Conservation (phyloP, 2,888 invertebrate genomes). For the Caenorhabditis angaria region DNA sequence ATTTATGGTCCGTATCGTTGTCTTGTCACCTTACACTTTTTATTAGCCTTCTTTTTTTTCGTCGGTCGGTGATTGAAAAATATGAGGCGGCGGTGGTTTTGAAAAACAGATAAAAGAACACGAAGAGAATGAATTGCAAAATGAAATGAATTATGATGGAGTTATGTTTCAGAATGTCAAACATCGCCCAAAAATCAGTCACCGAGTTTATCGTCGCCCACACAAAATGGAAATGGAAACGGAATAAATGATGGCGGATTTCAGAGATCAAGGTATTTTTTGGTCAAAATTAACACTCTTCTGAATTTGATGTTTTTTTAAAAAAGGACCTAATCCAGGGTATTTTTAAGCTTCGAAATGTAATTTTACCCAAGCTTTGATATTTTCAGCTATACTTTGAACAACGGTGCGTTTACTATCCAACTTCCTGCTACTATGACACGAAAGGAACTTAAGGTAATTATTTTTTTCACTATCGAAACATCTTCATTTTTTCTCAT, state of each 20-base stretch:
- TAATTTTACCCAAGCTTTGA: too few species aligned
- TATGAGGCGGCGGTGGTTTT: neutral
- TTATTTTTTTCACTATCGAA: neutral
- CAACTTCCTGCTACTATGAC: constrained; percentile 45
- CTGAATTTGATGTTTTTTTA: too few species aligned
- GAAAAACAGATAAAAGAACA: too few species aligned
- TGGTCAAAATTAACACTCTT: too few species aligned
- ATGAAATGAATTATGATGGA: neutral
- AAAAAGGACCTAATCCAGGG: too few species aligned
- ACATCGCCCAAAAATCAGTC: neutral
- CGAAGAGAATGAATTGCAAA: neutral
- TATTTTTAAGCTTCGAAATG: too few species aligned
- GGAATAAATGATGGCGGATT: too few species aligned
- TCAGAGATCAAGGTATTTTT: neutral
- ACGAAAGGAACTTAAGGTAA: constrained; percentile 35
- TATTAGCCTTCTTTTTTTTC: neutral
- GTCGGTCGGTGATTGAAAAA: neutral
- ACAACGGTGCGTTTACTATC: constrained; percentile 18
- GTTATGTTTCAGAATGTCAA: neutral
- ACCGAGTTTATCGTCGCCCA: constrained; percentile 12
- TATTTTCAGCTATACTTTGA: neutral
- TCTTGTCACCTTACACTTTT: constrained; percentile 4
- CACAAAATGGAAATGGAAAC: neutral
- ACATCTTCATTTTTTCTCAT: constrained; percentile 3
- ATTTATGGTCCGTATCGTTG: constrained; percentile 4